Conservation (phyloP, 1,140 invertebrate genomes). For the Tribolium castaneum region DNA sequence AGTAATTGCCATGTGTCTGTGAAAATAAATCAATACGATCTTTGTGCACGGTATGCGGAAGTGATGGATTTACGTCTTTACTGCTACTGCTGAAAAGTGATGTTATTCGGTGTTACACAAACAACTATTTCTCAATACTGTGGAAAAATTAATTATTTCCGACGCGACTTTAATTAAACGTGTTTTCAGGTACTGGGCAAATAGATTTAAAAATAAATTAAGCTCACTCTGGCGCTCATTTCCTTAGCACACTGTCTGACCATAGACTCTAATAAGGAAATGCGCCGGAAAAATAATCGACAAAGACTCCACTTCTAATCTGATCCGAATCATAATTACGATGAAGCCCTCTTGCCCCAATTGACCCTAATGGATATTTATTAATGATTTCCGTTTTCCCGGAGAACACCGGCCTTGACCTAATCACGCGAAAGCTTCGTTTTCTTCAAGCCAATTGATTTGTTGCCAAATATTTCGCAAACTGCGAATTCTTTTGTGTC, state of each 20-base stretch:
- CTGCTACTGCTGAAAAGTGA: background rate
- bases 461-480: constrained; percentile 14
- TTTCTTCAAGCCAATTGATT: constrained; percentile 36
- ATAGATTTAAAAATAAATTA: background rate
- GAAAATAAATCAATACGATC: constrained; percentile 19
- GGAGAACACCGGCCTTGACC: constrained; percentile 36
- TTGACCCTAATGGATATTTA: constrained; percentile 45
- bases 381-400: constrained; percentile 43
- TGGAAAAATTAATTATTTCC: background rate
- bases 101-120: background rate
- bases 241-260: background rate
- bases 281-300: constrained; percentile 25
- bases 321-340: constrained; percentile 34
- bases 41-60: background rate
- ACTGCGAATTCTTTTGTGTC: constrained; percentile 9
- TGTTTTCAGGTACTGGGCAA: background rate
- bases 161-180: background rate
- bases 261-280: constrained; percentile 7
- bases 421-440: constrained; percentile 38
- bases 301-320: constrained; percentile 27
- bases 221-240: background rate
- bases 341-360: constrained; percentile 35
- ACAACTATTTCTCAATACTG: background rate
- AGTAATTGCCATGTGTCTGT: constrained; percentile 9
- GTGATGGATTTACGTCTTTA: constrained; percentile 10